Percentiles rank a stretch among this genome's conserved stretches.
Evolutionary conservation across 1,140 invertebrate genomes (phyloP).

Genomic region (Lepidurus apus): DNA sequence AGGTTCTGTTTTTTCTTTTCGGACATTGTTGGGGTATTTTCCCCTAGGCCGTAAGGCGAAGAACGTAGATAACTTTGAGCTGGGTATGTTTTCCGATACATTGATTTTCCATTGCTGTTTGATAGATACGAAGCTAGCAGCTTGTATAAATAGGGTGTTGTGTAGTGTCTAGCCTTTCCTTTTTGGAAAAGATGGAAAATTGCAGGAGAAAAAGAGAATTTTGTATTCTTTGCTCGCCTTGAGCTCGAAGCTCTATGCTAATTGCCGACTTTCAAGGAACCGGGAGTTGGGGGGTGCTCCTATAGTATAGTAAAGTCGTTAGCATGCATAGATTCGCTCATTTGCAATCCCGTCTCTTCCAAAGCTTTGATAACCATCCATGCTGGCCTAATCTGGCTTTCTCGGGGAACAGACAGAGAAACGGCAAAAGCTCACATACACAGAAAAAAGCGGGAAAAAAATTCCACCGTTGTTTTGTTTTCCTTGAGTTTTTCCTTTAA

Average conservation of each 20-base stretch:
- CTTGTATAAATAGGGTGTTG: neutral
- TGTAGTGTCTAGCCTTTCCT: neutral
- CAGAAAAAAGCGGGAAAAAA: neutral
- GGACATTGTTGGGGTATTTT: neutral
- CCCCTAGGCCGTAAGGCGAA: neutral
- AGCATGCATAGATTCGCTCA: conserved; percentile 21
- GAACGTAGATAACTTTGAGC: neutral
- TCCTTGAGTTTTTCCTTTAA: too few relatives aligned
- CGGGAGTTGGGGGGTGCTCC: neutral
- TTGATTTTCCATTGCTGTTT: conserved; percentile 15
- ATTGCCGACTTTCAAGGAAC: neutral
- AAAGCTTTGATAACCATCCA: conserved; percentile 19
- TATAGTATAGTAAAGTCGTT: neutral
- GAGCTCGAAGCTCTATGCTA: neutral
- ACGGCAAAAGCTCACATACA: neutral
- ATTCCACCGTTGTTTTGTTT: neutral
- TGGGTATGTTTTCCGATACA: conserved; percentile 2
- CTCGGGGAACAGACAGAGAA: neutral
- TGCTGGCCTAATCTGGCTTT: conserved; percentile 9
- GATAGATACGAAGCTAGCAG: neutral
- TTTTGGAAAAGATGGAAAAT: neutral
- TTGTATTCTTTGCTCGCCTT: neutral
- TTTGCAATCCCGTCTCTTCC: conserved; percentile 14
- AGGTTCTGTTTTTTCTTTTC: neutral
- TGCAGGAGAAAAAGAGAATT: neutral